Conservation (phyloP, 2,113 vertebrate genomes). For the Ctenodactylus gundi region DNA sequence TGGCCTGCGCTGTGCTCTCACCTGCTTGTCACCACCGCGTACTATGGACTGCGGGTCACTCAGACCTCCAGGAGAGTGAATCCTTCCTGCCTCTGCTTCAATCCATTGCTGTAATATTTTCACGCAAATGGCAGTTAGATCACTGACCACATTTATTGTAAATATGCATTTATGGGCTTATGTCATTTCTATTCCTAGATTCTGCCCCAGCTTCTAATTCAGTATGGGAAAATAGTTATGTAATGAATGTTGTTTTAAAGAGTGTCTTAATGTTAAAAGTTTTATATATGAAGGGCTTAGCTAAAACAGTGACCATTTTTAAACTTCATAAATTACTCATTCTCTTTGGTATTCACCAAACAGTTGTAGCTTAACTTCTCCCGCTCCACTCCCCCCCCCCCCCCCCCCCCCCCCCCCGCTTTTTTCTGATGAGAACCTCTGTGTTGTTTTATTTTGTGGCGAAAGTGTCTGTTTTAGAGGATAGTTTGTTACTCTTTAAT, state of each 20-base stretch:
- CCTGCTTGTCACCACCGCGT: background rate
- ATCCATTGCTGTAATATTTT: background rate
- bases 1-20: too few relatives aligned
- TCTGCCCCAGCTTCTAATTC: background rate
- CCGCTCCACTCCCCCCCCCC: too few relatives aligned
- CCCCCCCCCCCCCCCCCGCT: too few relatives aligned
- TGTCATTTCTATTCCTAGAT: background rate
- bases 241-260: background rate
- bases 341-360: background rate
- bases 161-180: constrained; percentile 27
- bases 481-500: too few relatives aligned
- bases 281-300: background rate
- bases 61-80: background rate
- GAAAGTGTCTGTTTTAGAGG: too few relatives aligned
- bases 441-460: too few relatives aligned
- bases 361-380: background rate
- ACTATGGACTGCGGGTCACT: background rate
- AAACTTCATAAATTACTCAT: background rate
- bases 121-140: background rate
- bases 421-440: too few relatives aligned
- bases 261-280: background rate
- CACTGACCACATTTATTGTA: background rate
- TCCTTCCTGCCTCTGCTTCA: background rate
- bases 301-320: constrained; percentile 17
- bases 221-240: constrained; percentile 37